A percentile compares a stretch with the other conserved stretches of the same genome.
Evolutionary conservation across 1,140 invertebrate species (phyloP).

Genomic region (Polypedilum pembai): DNA sequence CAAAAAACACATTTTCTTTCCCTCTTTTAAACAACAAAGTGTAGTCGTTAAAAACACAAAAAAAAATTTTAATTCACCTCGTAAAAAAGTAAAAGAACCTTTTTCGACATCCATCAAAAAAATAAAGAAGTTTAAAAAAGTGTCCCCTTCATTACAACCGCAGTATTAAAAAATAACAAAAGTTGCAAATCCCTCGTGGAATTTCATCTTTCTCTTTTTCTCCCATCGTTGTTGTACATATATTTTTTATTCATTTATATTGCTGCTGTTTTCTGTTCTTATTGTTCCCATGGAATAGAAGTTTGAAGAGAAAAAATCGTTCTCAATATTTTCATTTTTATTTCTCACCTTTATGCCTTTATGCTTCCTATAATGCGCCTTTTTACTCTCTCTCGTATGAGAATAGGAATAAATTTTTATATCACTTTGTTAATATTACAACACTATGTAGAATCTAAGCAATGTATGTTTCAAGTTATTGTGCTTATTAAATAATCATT

Average conservation of each 20-base stretch:
- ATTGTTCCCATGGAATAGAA: background rate
- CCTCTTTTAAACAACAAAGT: too few species aligned
- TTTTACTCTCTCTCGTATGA: background rate
- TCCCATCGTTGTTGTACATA: background rate
- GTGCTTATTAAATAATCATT: too few species aligned
- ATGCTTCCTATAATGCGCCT: background rate
- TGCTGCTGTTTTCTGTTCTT: slow-evolving; percentile 2
- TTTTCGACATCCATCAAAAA: too few species aligned
- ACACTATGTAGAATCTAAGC: background rate
- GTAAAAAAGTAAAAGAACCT: too few species aligned
- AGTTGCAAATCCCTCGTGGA: slow-evolving; percentile 3
- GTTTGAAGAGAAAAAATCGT: background rate
- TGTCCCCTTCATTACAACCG: too few species aligned
- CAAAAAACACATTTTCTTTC: too few species aligned
- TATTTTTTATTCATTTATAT: slow-evolving; percentile 15
- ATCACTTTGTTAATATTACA: slow-evolving; percentile 1
- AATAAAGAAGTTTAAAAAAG: too few species aligned
- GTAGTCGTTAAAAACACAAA: too few species aligned
- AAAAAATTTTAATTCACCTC: too few species aligned
- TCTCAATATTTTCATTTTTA: slow-evolving; percentile 7
- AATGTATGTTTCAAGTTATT: background rate
- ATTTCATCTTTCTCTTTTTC: background rate
- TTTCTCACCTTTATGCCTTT: slow-evolving; percentile 17
- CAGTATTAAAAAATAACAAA: background rate
- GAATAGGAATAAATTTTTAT: slow-evolving; percentile 8